Conservation (phyloP, 2,797 vertebrate genomes). For the Bufotes viridis region DNA sequence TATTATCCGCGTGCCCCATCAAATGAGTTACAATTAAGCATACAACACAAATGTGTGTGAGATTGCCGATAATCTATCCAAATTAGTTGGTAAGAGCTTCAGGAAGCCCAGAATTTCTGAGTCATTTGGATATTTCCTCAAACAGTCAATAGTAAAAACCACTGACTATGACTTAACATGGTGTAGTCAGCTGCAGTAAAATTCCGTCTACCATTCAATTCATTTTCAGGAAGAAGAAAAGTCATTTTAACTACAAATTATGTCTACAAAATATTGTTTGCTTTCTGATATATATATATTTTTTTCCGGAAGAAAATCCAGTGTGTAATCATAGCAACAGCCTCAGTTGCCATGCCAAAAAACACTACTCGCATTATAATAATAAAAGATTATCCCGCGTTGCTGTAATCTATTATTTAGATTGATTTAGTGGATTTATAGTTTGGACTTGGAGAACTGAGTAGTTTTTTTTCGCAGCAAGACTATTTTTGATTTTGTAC, state of each 20-base stretch:
- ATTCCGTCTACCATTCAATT: background rate
- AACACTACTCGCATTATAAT: constrained; percentile 39
- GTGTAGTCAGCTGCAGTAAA: background rate
- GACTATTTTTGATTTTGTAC: background rate
- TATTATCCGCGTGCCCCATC: background rate
- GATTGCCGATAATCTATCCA: background rate
- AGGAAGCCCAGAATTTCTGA: background rate
- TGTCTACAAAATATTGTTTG: constrained; percentile 26
- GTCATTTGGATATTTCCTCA: background rate
- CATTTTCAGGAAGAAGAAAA: background rate
- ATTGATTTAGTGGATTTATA: constrained; percentile 16
- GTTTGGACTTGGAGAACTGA: background rate
- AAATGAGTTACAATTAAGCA: background rate
- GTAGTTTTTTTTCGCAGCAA: background rate
- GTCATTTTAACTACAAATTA: background rate
- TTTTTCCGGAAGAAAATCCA: constrained; percentile 32
- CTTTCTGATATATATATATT: background rate
- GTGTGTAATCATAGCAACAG: constrained; percentile 52
- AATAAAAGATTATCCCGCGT: constrained; percentile 35
- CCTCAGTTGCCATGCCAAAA: constrained; percentile 42
- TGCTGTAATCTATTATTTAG: constrained; percentile 41
- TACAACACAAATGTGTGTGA: background rate
- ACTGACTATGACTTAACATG: background rate
- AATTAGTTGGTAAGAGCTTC: background rate
- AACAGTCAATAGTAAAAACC: background rate